A percentile compares a stretch with the other conserved stretches of the same genome.
These are phyloP conservation scores for Neoniphon sammara DNA, from an alignment of 2,797 vertebrate genomes.

Conservation along the genomic window DNA sequence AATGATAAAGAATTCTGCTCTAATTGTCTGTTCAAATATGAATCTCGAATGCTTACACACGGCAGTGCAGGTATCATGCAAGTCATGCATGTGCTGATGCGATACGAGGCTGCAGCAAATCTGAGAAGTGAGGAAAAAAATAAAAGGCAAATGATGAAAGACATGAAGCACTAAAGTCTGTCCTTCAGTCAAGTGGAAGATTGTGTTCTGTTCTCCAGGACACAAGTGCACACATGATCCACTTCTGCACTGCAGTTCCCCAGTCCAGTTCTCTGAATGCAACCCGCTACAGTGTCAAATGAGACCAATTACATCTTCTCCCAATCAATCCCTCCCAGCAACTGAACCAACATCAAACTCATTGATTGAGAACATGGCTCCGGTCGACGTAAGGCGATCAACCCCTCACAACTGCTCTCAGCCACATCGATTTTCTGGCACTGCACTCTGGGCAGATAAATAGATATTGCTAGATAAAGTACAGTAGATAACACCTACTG, in stretches of 20 bases:
- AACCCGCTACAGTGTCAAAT: conserved; percentile 79
- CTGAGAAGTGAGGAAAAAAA: neutral
- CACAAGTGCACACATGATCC: conserved; percentile 63
- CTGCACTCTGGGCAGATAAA: conserved; percentile 71
- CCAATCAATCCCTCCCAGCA: conserved; percentile 83
- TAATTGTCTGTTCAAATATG: neutral
- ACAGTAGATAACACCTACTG: conserved; percentile 60
- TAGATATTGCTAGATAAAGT: conserved; percentile 71
- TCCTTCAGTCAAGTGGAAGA: conserved; percentile 51
- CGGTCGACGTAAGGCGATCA: conserved; percentile 81
- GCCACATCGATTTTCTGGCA: conserved; percentile 75
- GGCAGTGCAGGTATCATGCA: neutral
- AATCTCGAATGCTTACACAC: neutral
- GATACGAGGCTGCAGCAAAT: neutral
- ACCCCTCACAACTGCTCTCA: conserved; percentile 77
- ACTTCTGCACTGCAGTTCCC: conserved; percentile 60
- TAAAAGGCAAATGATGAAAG: conserved; percentile 1
- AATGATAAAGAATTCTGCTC: neutral
- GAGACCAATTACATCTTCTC: conserved; percentile 80
- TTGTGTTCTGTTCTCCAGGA: conserved; percentile 55
- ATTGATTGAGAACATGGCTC: conserved; percentile 82
- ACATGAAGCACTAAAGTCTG: conserved; percentile 21
- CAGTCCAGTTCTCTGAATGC: conserved; percentile 58
- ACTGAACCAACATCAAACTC: conserved; percentile 84
- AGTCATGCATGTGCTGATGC: neutral